Base-by-base conservation (phyloP, 1,140 invertebrate genomes). In the Pseudomyrmex flavicornis region DNA sequence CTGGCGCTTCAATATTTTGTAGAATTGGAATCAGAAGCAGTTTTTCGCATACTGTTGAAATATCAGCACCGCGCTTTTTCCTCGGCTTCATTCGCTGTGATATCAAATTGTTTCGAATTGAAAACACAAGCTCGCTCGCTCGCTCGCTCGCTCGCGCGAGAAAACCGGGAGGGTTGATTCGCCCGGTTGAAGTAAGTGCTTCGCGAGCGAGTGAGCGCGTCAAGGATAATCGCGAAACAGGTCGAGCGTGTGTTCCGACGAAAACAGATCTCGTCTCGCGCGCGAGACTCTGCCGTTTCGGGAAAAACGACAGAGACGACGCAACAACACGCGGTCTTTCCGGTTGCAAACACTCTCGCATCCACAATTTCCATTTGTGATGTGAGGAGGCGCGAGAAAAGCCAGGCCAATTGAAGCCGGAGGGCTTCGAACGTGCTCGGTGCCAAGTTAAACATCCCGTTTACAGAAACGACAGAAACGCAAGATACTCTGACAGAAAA, bases 371-470 rank as follows among this genome's bases (percentile, higher is more conserved):
- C 35, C n/a, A 35, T 72, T 50, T 35, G 54, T 17, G 52, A 70
- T 35, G 54, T 17, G 52, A 70, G 35, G 66, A 72, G n/a, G 15
- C 3, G 13, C 26, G 76, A 35, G 54, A 50, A 70, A 80, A 80
- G 66, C 76, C 76, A 80, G 76, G 66, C 76, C 76, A 80, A 72
- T 70, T 59, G 20, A 80, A 72, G 44, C 66, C 76, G 68, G 44
- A 72, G 44, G 44, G 66, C 50, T 80, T 59, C 66, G 76, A 69
- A 72, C 66, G 76, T 79, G 66, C n/a, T 70, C 22, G 46, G 54
- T 59, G 54, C 68, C 76, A 72, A 70, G 76, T 80, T 61, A 61
- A 70, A 58, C 12, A 35, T 15, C 20, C 59, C 10, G 20, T 48
- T 8, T 59, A 59, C 66, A 26, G 35, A 26, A 26, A 26, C 22